Base-by-base conservation (phyloP, 92 coral and sea anemone species). In the Actinostola sp. region DNA sequence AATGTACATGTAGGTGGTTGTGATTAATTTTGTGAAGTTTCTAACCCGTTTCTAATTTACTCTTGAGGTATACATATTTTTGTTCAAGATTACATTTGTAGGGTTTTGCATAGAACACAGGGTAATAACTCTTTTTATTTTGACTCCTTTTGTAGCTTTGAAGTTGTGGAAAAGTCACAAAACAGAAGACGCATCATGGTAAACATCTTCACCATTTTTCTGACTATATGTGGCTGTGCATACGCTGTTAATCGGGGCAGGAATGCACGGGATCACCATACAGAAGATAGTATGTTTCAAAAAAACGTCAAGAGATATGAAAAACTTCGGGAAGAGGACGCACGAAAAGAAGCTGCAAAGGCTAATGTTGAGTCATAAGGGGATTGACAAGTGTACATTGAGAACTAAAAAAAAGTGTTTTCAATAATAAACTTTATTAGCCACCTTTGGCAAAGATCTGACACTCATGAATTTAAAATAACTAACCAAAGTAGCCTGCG, bases 221-320 rank as follows among this genome's bases (percentile, higher is more conserved):
- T 79, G 0, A 84, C 89, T 43, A 62, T 68, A 17, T 38, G 41
- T 76, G 89, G 89, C 16, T 52, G 85, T n/a, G 60, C 70, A 2
- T 84, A 58, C 32, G 85, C 81, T 16, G 79, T 84, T 26, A 36
- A 41, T 26, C 51, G 65, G 58, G 89, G 89, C 24, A 42, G 82
- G 21, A 81, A 67, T 27, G 89, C 83, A 11, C 25, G 73, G 8
- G 79, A 84, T 29, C 69, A 63, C n/a, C 67, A 78, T n/a, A 73
- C 72, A 8, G 89, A 84, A 43, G 82, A 81, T 30, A 72, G 46
- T 3, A 61, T 84, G 13, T 79, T 84, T 70, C 76, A 84, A 43
- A 84, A 56, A 60, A 84, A 84, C 32, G 66, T 78, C 14, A 73
- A 84, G 31, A 78, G 85, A 73, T 84, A 84, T 52, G 89, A 84